Evolutionary conservation across 2,888 invertebrate species (phyloP), one percentile per base, ranked within the genome.

Genomic region (Desoria tigrina): DNA sequence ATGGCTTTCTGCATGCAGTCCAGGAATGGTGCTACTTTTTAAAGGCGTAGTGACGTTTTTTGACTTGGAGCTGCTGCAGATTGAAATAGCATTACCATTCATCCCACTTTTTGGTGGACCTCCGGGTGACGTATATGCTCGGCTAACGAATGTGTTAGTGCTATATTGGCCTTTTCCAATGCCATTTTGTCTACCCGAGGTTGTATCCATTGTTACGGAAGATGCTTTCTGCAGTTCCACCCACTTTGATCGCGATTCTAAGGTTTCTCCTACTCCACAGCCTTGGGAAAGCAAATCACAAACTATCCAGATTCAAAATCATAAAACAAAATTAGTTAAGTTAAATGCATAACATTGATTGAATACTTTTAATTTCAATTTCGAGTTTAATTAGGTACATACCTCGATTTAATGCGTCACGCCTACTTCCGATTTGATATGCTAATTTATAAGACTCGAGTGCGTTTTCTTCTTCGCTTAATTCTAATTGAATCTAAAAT

Each of bases 271-370:
- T 1, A 16, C 28, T 37, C 69, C 69, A 37, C 37, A 56, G 42
- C 66, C 69, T 14, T 50, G 39, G 14, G 62, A 45, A n/a, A 69
- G 16, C 1, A 69, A 60, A 37, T 69, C 69, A 63, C 69, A 69
- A 50, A 69, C 69, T 68, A 27, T n/a, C n/a, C n/a, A n/a, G n/a
- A n/a, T n/a, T n/a, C n/a, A n/a, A n/a, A n/a, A n/a, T n/a, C n/a
- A n/a, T n/a, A n/a, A n/a, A n/a, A n/a, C n/a, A n/a, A n/a, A n/a
- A n/a, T n/a, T n/a, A n/a, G n/a, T n/a, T n/a, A n/a, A n/a, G n/a
- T n/a, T n/a, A n/a, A n/a, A n/a, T n/a, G n/a, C n/a, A n/a, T n/a
- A n/a, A n/a, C n/a, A n/a, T n/a, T n/a, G n/a, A n/a, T n/a, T n/a
- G n/a, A n/a, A n/a, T n/a, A n/a, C n/a, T n/a, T n/a, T n/a, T n/a